Evolutionary conservation across 1,140 invertebrate species (phyloP), one percentile per base, ranked within the genome.

Genomic region (Drosophila elegans): DNA sequence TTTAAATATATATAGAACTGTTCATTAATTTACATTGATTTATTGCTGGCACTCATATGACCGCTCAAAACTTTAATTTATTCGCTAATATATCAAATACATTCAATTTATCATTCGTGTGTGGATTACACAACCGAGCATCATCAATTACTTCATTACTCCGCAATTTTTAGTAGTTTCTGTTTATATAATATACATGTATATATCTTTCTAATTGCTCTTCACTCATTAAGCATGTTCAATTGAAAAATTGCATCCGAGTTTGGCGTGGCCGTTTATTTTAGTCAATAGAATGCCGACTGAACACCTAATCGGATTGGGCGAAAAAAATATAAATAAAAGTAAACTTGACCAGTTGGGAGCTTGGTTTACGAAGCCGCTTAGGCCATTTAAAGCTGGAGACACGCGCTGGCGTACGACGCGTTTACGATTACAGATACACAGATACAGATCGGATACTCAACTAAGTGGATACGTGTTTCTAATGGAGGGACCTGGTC

Each of bases 181-280:
- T 48, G n/a, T 29, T 25, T 21, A 21, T 21, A 21, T n/a, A 16
- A 41, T 46, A 42, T 72, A 29, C 21, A 11, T 51, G 11, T 71
- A 53, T 73, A 38, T 36, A 32, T 61, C 41, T 36, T 41, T 52
- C 42, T 86, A 68, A 86, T 81, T 80, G 74, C 45, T 76, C 49
- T 57, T 55, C 60, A 64, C 67, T 57, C 64, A 76, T 61, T 82
- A 64, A 60, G 68, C 71, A 51, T 32, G 41, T 49, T 88, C 78
- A 85, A 82, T 82, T 88, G 84, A 73, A 82, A 79, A 83, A 88
- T 79, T 83, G 67, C 83, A 79, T 48, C 75, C 67, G 69, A 83
- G 79, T 83, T 84, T 66, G 81, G 80, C 29, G 13, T 44, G 36
- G 57, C 39, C 38, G 46, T 41, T 38, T 63, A n/a, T 68, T 63